These are phyloP conservation scores for Clarias pachynema DNA, from an alignment of 2,797 vertebrate species.

Conservation along the genomic window DNA sequence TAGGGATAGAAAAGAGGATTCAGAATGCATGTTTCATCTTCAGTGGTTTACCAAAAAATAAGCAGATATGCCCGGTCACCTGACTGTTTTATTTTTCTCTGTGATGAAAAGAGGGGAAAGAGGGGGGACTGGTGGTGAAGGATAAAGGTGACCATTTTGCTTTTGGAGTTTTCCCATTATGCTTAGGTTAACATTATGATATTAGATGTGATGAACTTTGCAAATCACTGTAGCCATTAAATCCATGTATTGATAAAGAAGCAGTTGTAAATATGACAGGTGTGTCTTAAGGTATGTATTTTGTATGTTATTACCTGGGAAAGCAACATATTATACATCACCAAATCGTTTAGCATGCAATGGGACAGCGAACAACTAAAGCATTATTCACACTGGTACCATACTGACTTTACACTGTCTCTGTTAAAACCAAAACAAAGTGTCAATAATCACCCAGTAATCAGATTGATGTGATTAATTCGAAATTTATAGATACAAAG, in stretches of 20 bases:
- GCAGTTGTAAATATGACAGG: neutral
- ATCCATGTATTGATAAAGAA: neutral
- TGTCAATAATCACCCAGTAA: neutral
- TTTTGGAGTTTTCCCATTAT: neutral
- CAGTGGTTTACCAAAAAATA: slow-evolving; percentile 53
- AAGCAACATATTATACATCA: neutral
- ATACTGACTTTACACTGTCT: neutral
- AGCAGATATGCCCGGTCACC: slow-evolving; percentile 47
- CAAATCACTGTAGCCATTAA: neutral
- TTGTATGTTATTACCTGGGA: neutral
- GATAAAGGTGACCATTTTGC: neutral
- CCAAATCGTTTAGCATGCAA: neutral
- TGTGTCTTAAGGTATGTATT: neutral
- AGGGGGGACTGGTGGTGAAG: neutral
- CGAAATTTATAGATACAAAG: neutral
- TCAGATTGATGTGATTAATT: neutral
- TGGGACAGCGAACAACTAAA: neutral
- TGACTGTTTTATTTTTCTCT: slow-evolving; percentile 49
- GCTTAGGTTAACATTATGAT: neutral
- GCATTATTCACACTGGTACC: neutral
- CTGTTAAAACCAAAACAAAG: neutral
- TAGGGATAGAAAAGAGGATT: slow-evolving; percentile 47
- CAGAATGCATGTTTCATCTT: slow-evolving; percentile 58
- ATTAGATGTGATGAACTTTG: neutral
- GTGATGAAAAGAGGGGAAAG: neutral